phyloP scores from a whole-genome alignment of 1,140 invertebrate species.

The Drosophila equinoxialis region DNA sequence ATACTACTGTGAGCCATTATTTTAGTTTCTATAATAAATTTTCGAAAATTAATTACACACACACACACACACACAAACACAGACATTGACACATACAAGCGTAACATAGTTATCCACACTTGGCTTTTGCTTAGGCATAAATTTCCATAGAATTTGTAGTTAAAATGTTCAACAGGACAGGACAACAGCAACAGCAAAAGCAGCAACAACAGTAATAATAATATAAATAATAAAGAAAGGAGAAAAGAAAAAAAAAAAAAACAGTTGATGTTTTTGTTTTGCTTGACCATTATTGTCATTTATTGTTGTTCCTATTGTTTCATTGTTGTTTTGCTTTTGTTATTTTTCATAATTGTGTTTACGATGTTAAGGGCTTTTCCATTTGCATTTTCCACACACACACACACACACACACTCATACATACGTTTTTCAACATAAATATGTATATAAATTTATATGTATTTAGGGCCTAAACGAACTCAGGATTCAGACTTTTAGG shows the following conservation, averaged over 20 bases:
- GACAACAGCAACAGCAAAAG: not conserved
- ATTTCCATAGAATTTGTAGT: slow-evolving; percentile 13
- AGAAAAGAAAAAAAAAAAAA: not conserved
- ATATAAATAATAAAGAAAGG: too few species aligned
- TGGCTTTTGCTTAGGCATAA: slow-evolving; percentile 1
- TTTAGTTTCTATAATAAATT: slow-evolving; percentile 7
- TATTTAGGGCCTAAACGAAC: slow-evolving; percentile 21
- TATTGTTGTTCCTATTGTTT: slow-evolving; percentile 2
- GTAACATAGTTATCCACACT: not conserved
- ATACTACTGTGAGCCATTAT: not conserved
- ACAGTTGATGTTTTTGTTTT: slow-evolving; percentile 8
- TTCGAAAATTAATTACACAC: slow-evolving; percentile 7
- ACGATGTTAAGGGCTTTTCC: slow-evolving; percentile 6
- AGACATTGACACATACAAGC: not conserved
- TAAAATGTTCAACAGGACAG: slow-evolving; percentile 2
- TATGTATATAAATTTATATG: not conserved
- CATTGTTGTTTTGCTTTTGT: slow-evolving; percentile 8
- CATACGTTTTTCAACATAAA: slow-evolving; percentile 21
- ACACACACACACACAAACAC: not conserved
- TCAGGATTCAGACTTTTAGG: not conserved
- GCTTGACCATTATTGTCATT: slow-evolving; percentile 10
- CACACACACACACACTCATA: not conserved
- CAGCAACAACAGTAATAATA: too few species aligned
- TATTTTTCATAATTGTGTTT: slow-evolving; percentile 13
- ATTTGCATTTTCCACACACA: slow-evolving; percentile 11